A percentile compares a stretch with the other conserved stretches of the same genome.
These are phyloP conservation scores for Brachionichthys hirsutus DNA, from an alignment of 2,113 vertebrate species.

Conservation along the genomic window DNA sequence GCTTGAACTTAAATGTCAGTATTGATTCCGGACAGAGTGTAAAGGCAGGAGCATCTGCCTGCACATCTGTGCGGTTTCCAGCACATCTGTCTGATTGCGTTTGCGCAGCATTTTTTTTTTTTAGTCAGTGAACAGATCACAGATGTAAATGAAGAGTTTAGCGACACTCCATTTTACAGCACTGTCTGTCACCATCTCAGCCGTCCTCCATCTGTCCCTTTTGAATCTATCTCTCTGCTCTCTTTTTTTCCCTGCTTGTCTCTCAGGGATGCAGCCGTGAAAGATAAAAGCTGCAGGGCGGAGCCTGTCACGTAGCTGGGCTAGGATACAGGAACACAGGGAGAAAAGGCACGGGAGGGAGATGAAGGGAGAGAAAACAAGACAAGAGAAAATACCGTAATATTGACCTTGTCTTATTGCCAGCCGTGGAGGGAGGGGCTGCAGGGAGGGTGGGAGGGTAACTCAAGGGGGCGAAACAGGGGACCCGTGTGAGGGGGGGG, in stretches of 20 bases:
- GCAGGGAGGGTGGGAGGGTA: slow-evolving; percentile 22
- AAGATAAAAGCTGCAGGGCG: slow-evolving; percentile 71
- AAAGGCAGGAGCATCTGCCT: slow-evolving; percentile 12
- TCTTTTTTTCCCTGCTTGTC: slow-evolving; percentile 34
- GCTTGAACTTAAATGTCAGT: slow-evolving; percentile 39
- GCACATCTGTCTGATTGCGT: slow-evolving; percentile 1
- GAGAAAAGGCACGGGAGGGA: slow-evolving; percentile 30
- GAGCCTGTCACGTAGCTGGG: slow-evolving; percentile 62
- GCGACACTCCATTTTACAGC: slow-evolving; percentile 52
- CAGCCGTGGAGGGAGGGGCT: slow-evolving; percentile 54
- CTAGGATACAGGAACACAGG: slow-evolving; percentile 37
- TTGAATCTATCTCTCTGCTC: slow-evolving; percentile 59
- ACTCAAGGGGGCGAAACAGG: slow-evolving; percentile 59
- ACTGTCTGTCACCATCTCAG: slow-evolving; percentile 57
- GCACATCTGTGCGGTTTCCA: slow-evolving; percentile 37
- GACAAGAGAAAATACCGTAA: slow-evolving; percentile 51
- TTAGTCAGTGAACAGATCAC: slow-evolving; percentile 6
- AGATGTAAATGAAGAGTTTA: slow-evolving; percentile 52
- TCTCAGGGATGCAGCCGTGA: slow-evolving; percentile 50
- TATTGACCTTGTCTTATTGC: slow-evolving; percentile 74
- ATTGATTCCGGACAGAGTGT: slow-evolving; percentile 37
- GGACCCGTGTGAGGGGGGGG: slow-evolving; percentile 54
- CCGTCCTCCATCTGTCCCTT: slow-evolving; percentile 63
- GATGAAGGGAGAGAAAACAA: slow-evolving; percentile 39
- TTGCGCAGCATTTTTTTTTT: no score